Conservation (phyloP, 2,113 vertebrate genomes). For the Orthochromis indermauri region DNA sequence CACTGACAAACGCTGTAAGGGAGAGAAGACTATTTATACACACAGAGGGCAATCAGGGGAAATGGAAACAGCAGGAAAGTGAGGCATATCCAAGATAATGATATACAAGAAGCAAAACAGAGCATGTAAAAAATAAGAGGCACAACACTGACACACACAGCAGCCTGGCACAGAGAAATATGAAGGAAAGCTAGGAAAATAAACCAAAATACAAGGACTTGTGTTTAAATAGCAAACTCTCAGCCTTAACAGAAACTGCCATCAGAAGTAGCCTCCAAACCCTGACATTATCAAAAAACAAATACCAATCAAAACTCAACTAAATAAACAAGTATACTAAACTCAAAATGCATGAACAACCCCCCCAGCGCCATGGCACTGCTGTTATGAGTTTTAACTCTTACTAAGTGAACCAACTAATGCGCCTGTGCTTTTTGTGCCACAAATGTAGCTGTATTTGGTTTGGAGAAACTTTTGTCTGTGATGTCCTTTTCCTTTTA, state of each 20-base stretch:
- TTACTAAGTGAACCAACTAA: neutral
- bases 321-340: neutral
- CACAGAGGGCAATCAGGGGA: neutral
- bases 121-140: neutral
- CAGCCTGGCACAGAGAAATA: neutral
- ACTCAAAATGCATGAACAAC: neutral
- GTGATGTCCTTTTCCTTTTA: neutral
- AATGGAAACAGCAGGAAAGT: neutral
- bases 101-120: neutral
- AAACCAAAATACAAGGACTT: neutral
- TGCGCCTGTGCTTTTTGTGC: neutral
- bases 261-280: neutral
- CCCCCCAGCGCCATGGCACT: neutral
- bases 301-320: neutral
- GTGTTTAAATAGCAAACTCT: neutral
- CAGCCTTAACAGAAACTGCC: neutral
- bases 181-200: neutral
- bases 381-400: neutral
- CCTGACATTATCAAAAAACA: accelerated
- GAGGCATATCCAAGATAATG: neutral
- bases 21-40: neutral
- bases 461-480: neutral
- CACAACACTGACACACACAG: neutral
- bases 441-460: neutral
- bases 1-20: neutral